A percentile compares a stretch with the other conserved stretches of the same genome.
These are phyloP conservation scores for Miichthys miiuy DNA, from an alignment of 2,797 vertebrate genomes.

Conservation along the genomic window DNA sequence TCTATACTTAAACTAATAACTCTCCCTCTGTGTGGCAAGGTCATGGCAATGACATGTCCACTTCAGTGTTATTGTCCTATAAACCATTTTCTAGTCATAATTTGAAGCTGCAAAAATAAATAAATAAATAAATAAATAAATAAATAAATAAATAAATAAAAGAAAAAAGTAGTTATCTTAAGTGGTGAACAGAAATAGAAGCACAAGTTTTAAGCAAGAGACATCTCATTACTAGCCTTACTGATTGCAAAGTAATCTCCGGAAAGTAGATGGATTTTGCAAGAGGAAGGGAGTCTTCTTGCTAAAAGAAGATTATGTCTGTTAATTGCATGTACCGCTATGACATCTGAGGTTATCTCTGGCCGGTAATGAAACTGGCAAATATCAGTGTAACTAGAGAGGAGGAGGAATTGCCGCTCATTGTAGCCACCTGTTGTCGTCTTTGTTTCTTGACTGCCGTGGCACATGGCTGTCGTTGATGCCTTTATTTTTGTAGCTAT, in stretches of 20 bases:
- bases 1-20: constrained; percentile 5
- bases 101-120: neutral
- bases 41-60: constrained; percentile 4
- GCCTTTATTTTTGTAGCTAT: neutral
- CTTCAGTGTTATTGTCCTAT: neutral
- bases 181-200: constrained; percentile 6
- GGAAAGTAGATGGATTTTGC: neutral
- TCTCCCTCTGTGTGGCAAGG: neutral
- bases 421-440: constrained; percentile 38
- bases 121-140: too few relatives aligned
- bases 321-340: constrained; percentile 9
- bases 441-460: neutral
- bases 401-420: constrained; percentile 18
- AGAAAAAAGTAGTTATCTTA: neutral
- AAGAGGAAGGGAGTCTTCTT: neutral
- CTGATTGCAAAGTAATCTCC: constrained; percentile 16
- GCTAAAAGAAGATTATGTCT: constrained; percentile 18
- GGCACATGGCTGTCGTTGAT: neutral
- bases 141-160: too few relatives aligned
- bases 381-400: constrained; percentile 13
- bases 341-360: constrained; percentile 37
- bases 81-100: constrained; percentile 7
- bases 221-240: neutral
- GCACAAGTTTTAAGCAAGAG: neutral
- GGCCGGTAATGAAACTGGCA: constrained; percentile 29